These are phyloP conservation scores for Caenorhabditis brenneri DNA, from an alignment of 1,140 invertebrate species.

Conservation along the genomic window DNA sequence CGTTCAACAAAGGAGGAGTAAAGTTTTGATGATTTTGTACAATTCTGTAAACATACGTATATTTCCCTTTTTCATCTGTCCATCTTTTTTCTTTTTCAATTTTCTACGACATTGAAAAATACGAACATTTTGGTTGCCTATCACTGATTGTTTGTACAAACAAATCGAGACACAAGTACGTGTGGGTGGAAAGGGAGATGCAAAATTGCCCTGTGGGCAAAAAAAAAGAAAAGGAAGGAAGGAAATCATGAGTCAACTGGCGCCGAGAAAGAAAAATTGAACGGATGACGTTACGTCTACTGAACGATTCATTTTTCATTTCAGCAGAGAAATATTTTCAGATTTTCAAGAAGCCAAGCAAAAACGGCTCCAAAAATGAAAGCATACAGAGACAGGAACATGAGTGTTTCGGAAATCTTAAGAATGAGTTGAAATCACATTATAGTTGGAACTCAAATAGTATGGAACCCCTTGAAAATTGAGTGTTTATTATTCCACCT, in stretches of 20 bases:
- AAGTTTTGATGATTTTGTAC: conserved; percentile 37
- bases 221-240: neutral
- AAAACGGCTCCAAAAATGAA: too few relatives aligned
- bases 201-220: too few relatives aligned
- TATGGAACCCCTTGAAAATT: too few relatives aligned
- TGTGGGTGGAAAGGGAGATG: too few relatives aligned
- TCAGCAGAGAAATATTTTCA: too few relatives aligned
- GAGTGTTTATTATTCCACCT: too few relatives aligned
- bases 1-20: conserved; percentile 19
- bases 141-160: conserved; percentile 39
- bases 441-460: too few relatives aligned
- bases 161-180: neutral
- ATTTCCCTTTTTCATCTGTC: neutral
- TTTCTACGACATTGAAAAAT: neutral
- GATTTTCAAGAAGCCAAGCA: too few relatives aligned
- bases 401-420: too few relatives aligned
- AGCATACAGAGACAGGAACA: too few relatives aligned
- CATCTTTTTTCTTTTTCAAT: neutral
- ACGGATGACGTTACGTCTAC: neutral
- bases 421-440: too few relatives aligned
- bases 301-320: neutral
- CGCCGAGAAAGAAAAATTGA: neutral
- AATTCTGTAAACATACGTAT: neutral
- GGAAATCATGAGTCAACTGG: conserved; percentile 28
- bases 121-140: conserved; percentile 38